Evolutionary conservation across 2,113 vertebrate species (phyloP).

Genomic region (Phalacrocorax brasilianus): DNA sequence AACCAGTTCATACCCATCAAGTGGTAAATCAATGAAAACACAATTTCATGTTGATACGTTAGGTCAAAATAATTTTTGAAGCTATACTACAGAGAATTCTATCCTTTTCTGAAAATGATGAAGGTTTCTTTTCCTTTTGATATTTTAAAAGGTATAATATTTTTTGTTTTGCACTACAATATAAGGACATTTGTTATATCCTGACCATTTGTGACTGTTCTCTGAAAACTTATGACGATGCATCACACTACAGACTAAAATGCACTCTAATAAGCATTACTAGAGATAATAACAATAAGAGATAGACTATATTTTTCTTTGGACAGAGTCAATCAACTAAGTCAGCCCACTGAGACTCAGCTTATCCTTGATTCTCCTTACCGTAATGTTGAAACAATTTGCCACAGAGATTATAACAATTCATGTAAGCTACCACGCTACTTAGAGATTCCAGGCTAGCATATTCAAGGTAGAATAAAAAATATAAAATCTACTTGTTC

Average conservation of each 20-base stretch:
- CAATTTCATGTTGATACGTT: neutral
- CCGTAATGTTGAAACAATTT: neutral
- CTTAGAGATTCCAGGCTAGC: neutral
- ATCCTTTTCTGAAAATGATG: neutral
- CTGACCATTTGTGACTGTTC: neutral
- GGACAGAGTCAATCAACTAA: neutral
- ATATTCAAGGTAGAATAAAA: neutral
- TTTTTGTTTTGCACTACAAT: too few relatives aligned
- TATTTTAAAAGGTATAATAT: neutral
- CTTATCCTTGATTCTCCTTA: neutral
- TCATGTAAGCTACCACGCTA: neutral
- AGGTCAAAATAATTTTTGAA: neutral
- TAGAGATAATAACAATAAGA: neutral
- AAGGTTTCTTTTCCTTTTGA: neutral
- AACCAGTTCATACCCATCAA: neutral
- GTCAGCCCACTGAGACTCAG: neutral
- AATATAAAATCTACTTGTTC: neutral
- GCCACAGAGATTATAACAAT: neutral
- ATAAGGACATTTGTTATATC: neutral
- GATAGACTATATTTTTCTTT: neutral
- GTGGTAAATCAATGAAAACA: neutral
- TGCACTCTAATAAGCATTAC: neutral
- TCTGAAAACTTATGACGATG: neutral
- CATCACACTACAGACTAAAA: neutral
- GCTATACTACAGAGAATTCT: neutral